phyloP scores from a whole-genome alignment of 1,140 invertebrate genomes.

The Alviniconcha marisindica region DNA sequence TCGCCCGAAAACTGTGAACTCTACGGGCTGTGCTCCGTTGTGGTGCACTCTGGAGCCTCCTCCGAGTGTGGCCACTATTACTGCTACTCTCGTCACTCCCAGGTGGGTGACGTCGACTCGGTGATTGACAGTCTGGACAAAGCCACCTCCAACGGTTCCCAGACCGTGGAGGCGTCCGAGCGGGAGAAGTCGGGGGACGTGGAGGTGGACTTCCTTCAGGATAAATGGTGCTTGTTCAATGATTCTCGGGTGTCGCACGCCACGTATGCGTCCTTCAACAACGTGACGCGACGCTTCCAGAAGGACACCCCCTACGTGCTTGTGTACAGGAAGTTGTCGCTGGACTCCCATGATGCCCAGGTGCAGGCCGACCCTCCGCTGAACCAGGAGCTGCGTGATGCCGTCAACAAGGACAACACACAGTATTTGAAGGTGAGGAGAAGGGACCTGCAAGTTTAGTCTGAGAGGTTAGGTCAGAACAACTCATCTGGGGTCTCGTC shows the following conservation, averaged over 20 bases:
- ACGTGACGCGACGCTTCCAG: constrained; percentile 78
- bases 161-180: neutral
- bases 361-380: constrained; percentile 64
- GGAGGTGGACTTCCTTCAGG: constrained; percentile 63
- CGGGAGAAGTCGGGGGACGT: neutral
- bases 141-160: neutral
- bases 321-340: constrained; percentile 81
- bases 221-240: constrained; percentile 89
- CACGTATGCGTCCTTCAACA: constrained; percentile 80
- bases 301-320: constrained; percentile 90
- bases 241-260: constrained; percentile 83
- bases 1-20: constrained; percentile 42
- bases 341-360: constrained; percentile 37
- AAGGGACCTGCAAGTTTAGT: too few species aligned
- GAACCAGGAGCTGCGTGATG: constrained; percentile 75
- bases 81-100: constrained; percentile 82
- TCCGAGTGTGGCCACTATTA: constrained; percentile 92
- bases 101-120: constrained; percentile 52
- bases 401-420: constrained; percentile 77
- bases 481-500: too few species aligned
- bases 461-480: too few species aligned
- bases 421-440: constrained; percentile 69
- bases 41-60: constrained; percentile 88
- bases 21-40: constrained; percentile 87
- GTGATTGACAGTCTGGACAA: constrained; percentile 50